phyloP scores from a whole-genome alignment of 1,140 invertebrate genomes.

The Anastrepha obliqua region DNA sequence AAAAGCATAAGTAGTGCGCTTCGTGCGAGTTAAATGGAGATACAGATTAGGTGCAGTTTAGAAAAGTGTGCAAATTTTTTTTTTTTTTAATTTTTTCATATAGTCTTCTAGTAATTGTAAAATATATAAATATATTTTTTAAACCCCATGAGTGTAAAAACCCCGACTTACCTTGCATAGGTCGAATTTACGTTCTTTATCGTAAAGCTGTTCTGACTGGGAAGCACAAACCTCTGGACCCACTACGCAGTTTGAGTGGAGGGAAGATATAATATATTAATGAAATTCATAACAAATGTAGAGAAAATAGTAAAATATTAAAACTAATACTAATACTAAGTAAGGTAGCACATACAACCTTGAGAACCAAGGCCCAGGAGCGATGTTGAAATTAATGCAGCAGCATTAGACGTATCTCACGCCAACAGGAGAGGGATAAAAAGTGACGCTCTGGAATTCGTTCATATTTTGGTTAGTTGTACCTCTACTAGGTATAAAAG shows the following conservation, averaged over 20 bases:
- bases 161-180: conserved; percentile 71
- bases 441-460: no score
- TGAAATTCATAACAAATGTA: neutral
- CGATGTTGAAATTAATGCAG: no score
- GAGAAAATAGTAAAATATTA: neutral
- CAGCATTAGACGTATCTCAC: no score
- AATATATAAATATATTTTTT: conserved; percentile 39
- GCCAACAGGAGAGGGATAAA: no score
- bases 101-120: neutral
- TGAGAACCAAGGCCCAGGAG: neutral
- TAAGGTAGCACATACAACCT: neutral
- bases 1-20: neutral
- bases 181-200: conserved; percentile 72
- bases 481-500: no score
- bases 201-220: conserved; percentile 71
- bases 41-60: neutral
- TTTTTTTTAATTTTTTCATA: no score
- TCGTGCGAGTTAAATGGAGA: neutral
- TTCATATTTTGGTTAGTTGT: no score
- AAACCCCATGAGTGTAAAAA: neutral
- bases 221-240: conserved; percentile 72
- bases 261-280: conserved; percentile 36
- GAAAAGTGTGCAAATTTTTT: neutral
- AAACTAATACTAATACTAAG: no score
- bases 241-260: conserved; percentile 60